Conservation (phyloP, 1,140 invertebrate genomes). For the Drosophila persimilis region DNA sequence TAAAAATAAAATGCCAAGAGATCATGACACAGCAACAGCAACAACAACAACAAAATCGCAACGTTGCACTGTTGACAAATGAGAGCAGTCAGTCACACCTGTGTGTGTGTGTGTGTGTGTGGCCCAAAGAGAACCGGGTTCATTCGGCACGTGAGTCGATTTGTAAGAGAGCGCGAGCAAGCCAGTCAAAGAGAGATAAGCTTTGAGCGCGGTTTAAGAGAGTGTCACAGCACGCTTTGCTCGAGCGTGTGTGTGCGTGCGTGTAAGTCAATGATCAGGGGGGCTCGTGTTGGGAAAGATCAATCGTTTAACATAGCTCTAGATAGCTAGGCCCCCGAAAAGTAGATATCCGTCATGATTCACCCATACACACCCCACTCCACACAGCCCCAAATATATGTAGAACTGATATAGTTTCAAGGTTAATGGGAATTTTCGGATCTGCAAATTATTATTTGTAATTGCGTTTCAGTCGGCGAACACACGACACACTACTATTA, state of each 20-base stretch:
- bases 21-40: slow-evolving; percentile 21
- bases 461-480: slow-evolving; percentile 41
- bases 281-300: slow-evolving; percentile 14
- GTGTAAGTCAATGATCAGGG: too few relatives aligned
- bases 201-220: slow-evolving; percentile 38
- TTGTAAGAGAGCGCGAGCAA: slow-evolving; percentile 32
- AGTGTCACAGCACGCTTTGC: not conserved
- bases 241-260: not conserved
- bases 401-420: slow-evolving; percentile 29
- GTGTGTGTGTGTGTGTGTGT: slow-evolving; percentile 9
- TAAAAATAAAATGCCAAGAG: slow-evolving; percentile 62
- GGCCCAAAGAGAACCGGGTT: slow-evolving; percentile 4
- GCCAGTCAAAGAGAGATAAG: slow-evolving; percentile 13
- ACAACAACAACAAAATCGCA: slow-evolving; percentile 54
- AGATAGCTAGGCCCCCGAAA: slow-evolving; percentile 31
- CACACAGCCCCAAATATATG: too few relatives aligned
- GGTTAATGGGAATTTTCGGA: slow-evolving; percentile 54
- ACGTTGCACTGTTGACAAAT: slow-evolving; percentile 70
- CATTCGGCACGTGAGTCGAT: slow-evolving; percentile 54
- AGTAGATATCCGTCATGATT: slow-evolving; percentile 23
- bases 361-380: slow-evolving; percentile 12
- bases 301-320: not conserved
- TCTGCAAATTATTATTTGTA: slow-evolving; percentile 29
- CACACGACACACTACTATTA: slow-evolving; percentile 18
- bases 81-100: slow-evolving; percentile 28